These are phyloP conservation scores for Rhinella marina DNA, from an alignment of 2,797 vertebrate species.

Conservation along the genomic window DNA sequence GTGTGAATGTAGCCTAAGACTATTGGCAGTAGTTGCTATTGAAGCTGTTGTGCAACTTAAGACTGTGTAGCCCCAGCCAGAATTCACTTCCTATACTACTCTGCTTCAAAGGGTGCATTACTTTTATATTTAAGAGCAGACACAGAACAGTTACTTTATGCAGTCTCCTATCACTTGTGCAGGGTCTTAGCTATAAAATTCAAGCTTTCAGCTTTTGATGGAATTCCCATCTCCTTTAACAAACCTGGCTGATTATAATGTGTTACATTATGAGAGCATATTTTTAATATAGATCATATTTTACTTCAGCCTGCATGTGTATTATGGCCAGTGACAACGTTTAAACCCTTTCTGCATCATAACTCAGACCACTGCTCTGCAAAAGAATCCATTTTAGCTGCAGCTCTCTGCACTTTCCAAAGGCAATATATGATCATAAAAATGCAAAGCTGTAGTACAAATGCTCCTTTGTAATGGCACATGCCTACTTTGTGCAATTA, in stretches of 20 bases:
- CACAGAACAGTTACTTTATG: conserved; percentile 3
- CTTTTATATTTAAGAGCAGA: conserved; percentile 8
- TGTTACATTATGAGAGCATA: neutral
- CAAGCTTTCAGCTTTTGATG: neutral
- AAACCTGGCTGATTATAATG: conserved; percentile 32
- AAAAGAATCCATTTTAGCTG: conserved; percentile 12
- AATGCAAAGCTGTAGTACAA: neutral
- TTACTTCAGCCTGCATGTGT: neutral
- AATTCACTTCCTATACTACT: neutral
- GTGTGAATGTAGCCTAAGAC: too few species aligned
- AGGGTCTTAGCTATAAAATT: neutral
- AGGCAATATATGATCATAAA: neutral
- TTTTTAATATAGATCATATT: conserved; percentile 15
- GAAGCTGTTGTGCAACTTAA: neutral
- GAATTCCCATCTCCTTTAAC: conserved; percentile 12
- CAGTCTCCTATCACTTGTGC: neutral
- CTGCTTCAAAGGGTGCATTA: neutral
- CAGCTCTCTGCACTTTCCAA: neutral
- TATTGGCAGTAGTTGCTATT: neutral
- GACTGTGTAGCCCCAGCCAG: neutral
- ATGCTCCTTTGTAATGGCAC: neutral
- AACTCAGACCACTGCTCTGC: neutral
- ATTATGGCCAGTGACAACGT: neutral
- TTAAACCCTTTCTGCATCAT: neutral
- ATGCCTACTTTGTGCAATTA: neutral